Conservation (phyloP, 2,797 vertebrate species). For the Esox lucius region DNA sequence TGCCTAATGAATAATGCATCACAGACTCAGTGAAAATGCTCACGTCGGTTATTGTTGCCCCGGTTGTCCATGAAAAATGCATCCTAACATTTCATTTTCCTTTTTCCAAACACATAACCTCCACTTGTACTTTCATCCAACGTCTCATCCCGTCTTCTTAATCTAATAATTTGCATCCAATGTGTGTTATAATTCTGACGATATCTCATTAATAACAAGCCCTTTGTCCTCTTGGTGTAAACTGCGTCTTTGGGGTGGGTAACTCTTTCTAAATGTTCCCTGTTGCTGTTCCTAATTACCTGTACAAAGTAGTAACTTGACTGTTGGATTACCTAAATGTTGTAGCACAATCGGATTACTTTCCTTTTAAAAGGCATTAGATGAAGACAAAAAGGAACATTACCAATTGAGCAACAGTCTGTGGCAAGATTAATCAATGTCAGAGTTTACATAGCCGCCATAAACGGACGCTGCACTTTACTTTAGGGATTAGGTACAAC, state of each 20-base stretch:
- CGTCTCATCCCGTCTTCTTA: constrained; percentile 61
- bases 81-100: constrained; percentile 73
- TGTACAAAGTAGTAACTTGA: no score
- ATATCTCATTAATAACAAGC: constrained; percentile 36
- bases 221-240: constrained; percentile 41
- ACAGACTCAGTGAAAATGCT: constrained; percentile 51
- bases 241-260: constrained; percentile 13
- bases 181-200: constrained; percentile 33
- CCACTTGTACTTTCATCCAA: constrained; percentile 61
- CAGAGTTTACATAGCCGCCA: no score
- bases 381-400: no score
- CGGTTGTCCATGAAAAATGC: constrained; percentile 77
- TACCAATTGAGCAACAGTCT: no score
- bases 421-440: no score
- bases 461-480: no score
- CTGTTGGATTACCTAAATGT: no score
- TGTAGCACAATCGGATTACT: no score
- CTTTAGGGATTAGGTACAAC: no score
- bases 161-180: constrained; percentile 50
- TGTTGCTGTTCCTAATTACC: no score
- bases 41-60: constrained; percentile 69
- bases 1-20: constrained; percentile 72
- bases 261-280: no score
- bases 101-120: constrained; percentile 57
- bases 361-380: no score